Conservation (phyloP, 2,888 invertebrate genomes). For the Adela reaumurella region DNA sequence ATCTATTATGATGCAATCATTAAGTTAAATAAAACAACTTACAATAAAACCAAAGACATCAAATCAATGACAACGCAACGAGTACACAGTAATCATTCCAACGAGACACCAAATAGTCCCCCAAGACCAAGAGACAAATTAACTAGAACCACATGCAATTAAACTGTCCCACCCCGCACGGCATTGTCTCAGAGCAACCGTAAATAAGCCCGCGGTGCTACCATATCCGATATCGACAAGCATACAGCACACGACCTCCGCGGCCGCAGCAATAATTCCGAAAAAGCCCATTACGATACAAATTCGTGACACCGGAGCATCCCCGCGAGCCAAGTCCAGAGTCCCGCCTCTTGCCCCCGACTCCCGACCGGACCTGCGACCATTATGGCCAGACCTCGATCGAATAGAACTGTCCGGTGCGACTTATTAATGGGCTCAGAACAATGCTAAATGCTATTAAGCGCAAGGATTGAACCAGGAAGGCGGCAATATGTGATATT, state of each 20-base stretch:
- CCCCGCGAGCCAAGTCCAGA: not conserved
- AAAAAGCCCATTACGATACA: constrained; percentile 22
- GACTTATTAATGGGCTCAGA: constrained; percentile 44
- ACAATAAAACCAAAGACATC: no score
- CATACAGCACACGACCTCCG: constrained; percentile 14
- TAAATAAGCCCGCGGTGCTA: not conserved
- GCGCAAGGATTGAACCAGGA: constrained; percentile 10
- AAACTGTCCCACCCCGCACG: not conserved
- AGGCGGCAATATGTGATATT: not conserved
- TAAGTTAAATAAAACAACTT: no score
- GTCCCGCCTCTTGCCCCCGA: constrained; percentile 11
- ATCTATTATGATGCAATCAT: no score
- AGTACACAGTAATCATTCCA: no score
- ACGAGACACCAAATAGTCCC: no score
- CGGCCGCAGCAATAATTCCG: constrained; percentile 14
- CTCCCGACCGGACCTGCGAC: constrained; percentile 12
- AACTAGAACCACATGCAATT: no score
- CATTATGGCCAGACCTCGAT: not conserved
- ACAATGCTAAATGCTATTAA: constrained; percentile 51
- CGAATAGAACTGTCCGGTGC: constrained; percentile 42
- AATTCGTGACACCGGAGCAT: constrained; percentile 35
- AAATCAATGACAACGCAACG: no score
- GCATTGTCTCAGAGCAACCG: not conserved
- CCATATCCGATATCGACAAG: not conserved
- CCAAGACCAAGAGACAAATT: no score